Conservation (phyloP, 30 jellyfish, hydroid and myxozoan species). For the Aurelia sp. region DNA sequence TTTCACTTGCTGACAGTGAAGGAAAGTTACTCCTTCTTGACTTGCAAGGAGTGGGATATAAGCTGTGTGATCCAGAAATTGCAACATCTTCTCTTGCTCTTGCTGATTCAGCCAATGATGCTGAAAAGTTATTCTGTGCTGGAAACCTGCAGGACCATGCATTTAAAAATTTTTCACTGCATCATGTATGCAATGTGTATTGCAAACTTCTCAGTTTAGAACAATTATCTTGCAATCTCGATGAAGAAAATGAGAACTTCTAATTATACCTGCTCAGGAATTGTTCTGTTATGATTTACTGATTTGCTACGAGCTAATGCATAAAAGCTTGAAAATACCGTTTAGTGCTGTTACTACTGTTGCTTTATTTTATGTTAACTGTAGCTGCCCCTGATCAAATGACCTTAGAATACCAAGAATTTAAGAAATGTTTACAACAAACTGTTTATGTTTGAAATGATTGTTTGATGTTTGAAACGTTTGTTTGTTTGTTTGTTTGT, state of each 20-base stretch:
- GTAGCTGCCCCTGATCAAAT: no score
- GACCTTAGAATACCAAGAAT: no score
- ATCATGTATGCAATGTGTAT: slow-evolving; percentile 43
- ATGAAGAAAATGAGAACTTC: neutral
- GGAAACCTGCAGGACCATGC: slow-evolving; percentile 30
- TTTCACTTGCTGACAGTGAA: slow-evolving; percentile 7
- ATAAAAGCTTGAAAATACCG: no score
- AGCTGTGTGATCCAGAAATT: slow-evolving; percentile 45
- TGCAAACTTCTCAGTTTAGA: slow-evolving; percentile 29
- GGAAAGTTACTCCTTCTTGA: slow-evolving; percentile 40
- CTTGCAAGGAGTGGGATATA: slow-evolving; percentile 42
- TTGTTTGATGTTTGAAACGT: no score
- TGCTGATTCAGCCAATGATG: slow-evolving; percentile 4
- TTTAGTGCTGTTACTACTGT: no score
- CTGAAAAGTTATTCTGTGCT: slow-evolving; percentile 40
- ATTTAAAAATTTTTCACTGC: slow-evolving; percentile 1
- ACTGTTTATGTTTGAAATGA: no score
- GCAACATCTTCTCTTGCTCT: slow-evolving; percentile 39
- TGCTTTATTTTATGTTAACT: no score
- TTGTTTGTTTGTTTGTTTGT: no score
- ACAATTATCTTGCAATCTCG: neutral
- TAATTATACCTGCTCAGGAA: neutral
- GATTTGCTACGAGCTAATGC: no score
- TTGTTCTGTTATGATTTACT: neutral
- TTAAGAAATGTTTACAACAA: no score